Evolutionary conservation across 2,888 invertebrate genomes (phyloP), one percentile per base, ranked within the genome.

Genomic region (Nomada fucata): DNA sequence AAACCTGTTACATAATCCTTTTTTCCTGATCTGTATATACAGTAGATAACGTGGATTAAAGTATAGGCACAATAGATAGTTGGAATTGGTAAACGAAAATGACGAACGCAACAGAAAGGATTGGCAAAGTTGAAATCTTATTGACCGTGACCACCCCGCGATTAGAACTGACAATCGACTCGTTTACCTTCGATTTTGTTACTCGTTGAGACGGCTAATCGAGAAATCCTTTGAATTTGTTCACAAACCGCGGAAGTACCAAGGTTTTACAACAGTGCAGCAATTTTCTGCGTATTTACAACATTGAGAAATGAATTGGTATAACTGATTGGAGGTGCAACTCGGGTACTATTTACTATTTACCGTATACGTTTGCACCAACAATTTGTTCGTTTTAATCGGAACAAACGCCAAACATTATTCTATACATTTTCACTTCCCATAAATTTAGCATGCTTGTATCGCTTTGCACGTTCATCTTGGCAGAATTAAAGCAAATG

Each of bases 81-180:
- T 47, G 52, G 26, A 47, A 26, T 57, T 50, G 42, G 57, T 26
- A 69, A 69, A 63, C 52, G 63, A 69, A 78, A 64, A 64, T 64
- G 69, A 75, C 68, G 75, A 69, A 64, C 15, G 64, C 13, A n/a
- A 52, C 29, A 64, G 52, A 75, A 75, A 44, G 29, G 69, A 59
- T 64, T 52, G 75, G 13, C 13, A 59, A 69, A 75, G 75, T 79
- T 75, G 79, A 69, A 75, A 75, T 65, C 64, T 64, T 69, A 70
- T 79, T 75, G 75, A 69, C 61, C 74, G 53, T 52, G 61, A 55
- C 53, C 55, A 55, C 55, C 15, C 18, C 11, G 20, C 68, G 68
- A 68, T 74, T 77, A 78, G 68, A 47, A 74, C 61, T 69, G 68
- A 77, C 72, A 61, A 59, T 63, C 63, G 52, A 20, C 59, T 44